Conservation (phyloP, 2,888 invertebrate genomes). For the Unio pictorum region DNA sequence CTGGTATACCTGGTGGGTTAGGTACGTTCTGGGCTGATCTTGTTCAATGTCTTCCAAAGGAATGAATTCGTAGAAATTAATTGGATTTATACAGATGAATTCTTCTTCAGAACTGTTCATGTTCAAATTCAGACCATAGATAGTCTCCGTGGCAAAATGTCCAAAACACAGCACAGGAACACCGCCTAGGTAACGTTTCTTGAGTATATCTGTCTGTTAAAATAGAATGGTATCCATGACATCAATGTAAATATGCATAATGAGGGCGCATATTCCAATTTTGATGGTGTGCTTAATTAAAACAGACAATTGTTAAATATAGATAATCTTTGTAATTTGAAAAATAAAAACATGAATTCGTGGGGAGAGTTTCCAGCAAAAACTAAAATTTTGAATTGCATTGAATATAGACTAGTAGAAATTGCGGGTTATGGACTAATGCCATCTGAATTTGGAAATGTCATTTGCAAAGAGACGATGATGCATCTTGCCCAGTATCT, state of each 20-base stretch:
- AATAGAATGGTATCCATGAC: background rate
- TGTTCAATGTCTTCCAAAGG: slow-evolving; percentile 19
- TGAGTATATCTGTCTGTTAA: slow-evolving; percentile 25
- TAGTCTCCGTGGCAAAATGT: slow-evolving; percentile 33
- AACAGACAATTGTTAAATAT: no score
- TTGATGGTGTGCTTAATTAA: no score
- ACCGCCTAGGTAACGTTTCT: slow-evolving; percentile 18
- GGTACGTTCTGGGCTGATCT: slow-evolving; percentile 20
- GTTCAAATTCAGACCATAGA: slow-evolving; percentile 28
- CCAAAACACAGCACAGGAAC: slow-evolving; percentile 25
- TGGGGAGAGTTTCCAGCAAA: no score
- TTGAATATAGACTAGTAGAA: no score
- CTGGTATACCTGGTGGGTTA: slow-evolving; percentile 25
- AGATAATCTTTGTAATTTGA: no score
- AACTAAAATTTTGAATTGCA: no score
- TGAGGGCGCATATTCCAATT: no score
- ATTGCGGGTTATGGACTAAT: no score
- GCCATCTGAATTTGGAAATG: no score
- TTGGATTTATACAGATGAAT: slow-evolving; percentile 24
- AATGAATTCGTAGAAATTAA: slow-evolving; percentile 39
- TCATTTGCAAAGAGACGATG: no score
- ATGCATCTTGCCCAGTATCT: no score
- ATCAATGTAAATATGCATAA: background rate
- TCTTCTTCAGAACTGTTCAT: slow-evolving; percentile 15
- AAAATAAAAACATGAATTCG: no score